phyloP scores from a whole-genome alignment of 2,113 vertebrate species.

The Bothrops jararaca region DNA sequence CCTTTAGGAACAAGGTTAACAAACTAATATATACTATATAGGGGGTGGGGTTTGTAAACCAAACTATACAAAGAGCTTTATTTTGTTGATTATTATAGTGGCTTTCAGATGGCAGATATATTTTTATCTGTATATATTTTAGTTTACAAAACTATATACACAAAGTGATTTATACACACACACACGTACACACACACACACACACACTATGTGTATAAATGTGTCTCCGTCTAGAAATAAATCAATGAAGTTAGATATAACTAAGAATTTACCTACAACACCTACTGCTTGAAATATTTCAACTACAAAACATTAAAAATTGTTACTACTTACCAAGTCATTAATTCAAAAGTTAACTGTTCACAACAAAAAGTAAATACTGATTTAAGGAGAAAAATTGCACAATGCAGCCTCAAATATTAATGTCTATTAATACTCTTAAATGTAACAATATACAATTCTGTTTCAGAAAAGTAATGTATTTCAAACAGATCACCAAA shows the following conservation, averaged over 20 bases:
- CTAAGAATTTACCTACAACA: constrained; percentile 50
- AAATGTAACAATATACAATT: constrained; percentile 71
- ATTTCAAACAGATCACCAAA: constrained; percentile 82
- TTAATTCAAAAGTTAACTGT: constrained; percentile 71
- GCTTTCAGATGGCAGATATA: not conserved
- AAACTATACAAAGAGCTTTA: not conserved
- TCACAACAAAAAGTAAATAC: constrained; percentile 66
- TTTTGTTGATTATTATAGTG: not conserved
- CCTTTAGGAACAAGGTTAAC: not conserved
- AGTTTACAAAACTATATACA: not conserved
- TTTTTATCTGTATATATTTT: not conserved
- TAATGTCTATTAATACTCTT: constrained; percentile 55
- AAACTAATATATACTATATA: not conserved
- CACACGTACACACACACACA: constrained; percentile 1
- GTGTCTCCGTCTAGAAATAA: constrained; percentile 21
- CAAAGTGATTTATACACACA: constrained; percentile 9
- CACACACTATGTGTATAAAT: not conserved
- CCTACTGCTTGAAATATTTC: constrained; percentile 49
- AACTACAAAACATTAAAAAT: constrained; percentile 62
- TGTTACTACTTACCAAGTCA: constrained; percentile 79
- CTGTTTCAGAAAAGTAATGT: constrained; percentile 82
- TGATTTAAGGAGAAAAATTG: constrained; percentile 59
- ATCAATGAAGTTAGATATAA: constrained; percentile 39
- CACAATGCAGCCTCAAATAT: constrained; percentile 60
- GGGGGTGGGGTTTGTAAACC: not conserved